phyloP scores from a whole-genome alignment of 2,113 vertebrate genomes.

The Castor canadensis region DNA sequence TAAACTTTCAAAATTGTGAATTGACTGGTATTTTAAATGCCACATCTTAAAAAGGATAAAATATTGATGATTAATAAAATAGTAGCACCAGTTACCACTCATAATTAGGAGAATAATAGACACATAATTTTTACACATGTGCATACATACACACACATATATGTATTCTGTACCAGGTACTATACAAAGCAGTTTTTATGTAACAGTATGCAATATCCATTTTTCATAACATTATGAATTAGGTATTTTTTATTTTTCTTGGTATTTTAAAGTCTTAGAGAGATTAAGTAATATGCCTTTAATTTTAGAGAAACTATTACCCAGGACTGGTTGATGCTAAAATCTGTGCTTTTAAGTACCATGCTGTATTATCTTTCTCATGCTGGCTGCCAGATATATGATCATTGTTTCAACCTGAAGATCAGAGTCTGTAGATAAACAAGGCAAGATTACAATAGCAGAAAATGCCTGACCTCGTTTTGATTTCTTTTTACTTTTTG shows the following conservation, averaged over 20 bases:
- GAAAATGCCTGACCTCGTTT: background rate
- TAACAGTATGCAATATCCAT: background rate
- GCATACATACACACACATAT: background rate
- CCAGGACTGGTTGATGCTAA: background rate
- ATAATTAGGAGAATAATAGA: background rate
- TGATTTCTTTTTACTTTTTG: background rate
- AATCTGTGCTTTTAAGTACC: background rate
- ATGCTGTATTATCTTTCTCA: background rate
- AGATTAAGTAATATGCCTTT: background rate
- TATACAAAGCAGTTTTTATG: background rate
- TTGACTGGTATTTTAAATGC: background rate
- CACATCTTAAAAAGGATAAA: background rate
- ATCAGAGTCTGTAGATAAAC: too few species aligned
- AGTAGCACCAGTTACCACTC: background rate
- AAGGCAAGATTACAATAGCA: background rate
- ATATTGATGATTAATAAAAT: background rate
- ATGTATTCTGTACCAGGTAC: background rate
- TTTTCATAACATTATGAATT: background rate
- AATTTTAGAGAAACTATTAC: too few species aligned
- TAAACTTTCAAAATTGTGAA: background rate
- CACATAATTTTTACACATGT: background rate
- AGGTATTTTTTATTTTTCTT: background rate
- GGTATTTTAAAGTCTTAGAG: background rate
- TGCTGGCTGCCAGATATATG: background rate
- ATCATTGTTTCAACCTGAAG: background rate